Conservation (phyloP, 2,888 invertebrate species). For the Aphidius colemani region DNA sequence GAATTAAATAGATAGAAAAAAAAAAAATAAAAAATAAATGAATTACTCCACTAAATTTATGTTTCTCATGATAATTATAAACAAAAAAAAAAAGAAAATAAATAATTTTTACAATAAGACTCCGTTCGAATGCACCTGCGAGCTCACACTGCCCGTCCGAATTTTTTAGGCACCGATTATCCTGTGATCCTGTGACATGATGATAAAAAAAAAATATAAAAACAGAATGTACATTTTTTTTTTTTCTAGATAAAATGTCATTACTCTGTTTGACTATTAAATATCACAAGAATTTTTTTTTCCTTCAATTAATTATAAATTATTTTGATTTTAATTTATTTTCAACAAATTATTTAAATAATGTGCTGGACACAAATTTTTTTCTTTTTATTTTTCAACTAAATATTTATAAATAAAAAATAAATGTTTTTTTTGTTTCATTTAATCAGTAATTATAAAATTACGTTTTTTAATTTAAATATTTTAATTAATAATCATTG, state of each 20-base stretch:
- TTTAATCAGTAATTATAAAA: too few species aligned
- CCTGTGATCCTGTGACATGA: constrained; percentile 25
- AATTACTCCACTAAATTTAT: constrained; percentile 5
- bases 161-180: constrained; percentile 35
- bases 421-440: too few species aligned
- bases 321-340: too few species aligned
- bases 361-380: too few species aligned
- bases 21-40: constrained; percentile 12
- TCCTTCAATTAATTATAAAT: too few species aligned
- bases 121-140: constrained; percentile 42
- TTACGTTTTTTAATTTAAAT: too few species aligned
- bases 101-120: constrained; percentile 21
- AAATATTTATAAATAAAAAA: too few species aligned
- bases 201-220: constrained; percentile 5
- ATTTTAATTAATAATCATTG: background rate
- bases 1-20: constrained; percentile 6
- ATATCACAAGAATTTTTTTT: too few species aligned
- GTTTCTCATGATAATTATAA: constrained; percentile 7
- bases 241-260: too few species aligned
- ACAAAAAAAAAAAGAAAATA: constrained; percentile 21
- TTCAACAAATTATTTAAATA: too few species aligned
- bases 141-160: constrained; percentile 54
- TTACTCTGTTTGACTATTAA: too few species aligned
- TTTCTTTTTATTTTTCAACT: too few species aligned
- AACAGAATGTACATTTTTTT: background rate